Evolutionary conservation across 1,140 invertebrate genomes (phyloP), one percentile per base, ranked within the genome.

Genomic region (Matsumurasca onukii): DNA sequence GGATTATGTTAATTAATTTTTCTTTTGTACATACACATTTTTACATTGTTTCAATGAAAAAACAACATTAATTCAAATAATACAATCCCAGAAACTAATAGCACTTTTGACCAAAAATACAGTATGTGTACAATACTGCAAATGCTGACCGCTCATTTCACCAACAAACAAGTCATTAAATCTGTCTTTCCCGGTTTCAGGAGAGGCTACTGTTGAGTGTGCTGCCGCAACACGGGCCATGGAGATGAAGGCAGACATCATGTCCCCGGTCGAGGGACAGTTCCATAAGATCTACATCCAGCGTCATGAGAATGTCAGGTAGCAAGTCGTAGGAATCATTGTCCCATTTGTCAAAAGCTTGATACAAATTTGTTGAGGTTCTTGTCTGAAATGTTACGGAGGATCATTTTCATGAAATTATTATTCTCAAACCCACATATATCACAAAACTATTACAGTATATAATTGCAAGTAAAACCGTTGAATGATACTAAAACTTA

Each of bases 231-330:
- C 94, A 97, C 79, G 93, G 63, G 95, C 95, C 49, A 91, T 95
- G 88, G 94, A 97, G 80, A 95, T 97, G 93, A 96, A 96, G 81
- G 90, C 91, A 75, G 94, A 97, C 78, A 93, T 97, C 66, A 89
- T 94, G 72, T 91, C 91, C 57, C 91, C 93, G 1, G 90, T 94
- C 66, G 91, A 94, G 75, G 89, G 92, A 17, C 93, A 96, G 78
- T 97, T 97, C 80, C 94, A 97, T 78, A 95, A 97, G 80, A 97
- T 97, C 78, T 98, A 97, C 80, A 97, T 98, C 74, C 92, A 96
- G 76, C 91, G 92, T 76, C 93, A 97, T 77, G 93, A 97, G 79
- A 92, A 95, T 82, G 95, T 98, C 73, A 94, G 90, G 92, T 94
- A 34, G n/a, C 34, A 39, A 17, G 34, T 39, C 34, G 34, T 17